A percentile compares a stretch with the other conserved stretches of the same genome.
Conservation (phyloP, 2,888 invertebrate genomes). For the Torymus texanus region DNA sequence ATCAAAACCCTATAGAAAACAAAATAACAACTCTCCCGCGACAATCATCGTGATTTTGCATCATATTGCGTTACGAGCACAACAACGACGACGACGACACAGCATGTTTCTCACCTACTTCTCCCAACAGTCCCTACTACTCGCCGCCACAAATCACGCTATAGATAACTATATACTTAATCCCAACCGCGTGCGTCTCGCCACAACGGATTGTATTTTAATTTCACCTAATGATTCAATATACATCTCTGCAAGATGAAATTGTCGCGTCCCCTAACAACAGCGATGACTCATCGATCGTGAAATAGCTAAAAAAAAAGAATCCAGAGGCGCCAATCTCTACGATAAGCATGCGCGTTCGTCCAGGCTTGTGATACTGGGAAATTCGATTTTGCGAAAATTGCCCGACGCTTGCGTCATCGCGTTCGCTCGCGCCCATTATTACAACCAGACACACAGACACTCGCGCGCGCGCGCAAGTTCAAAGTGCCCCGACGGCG, state of each 20-base stretch:
- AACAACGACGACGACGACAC: neutral
- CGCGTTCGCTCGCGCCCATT: too few relatives aligned
- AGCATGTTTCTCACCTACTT: slow-evolving; percentile 2
- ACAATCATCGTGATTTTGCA: too few relatives aligned
- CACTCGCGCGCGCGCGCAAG: neutral
- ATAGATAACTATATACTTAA: neutral
- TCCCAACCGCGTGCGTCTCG: neutral
- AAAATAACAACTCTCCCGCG: neutral
- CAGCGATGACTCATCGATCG: too few relatives aligned
- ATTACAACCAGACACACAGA: too few relatives aligned
- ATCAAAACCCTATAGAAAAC: neutral
- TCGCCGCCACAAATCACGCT: slow-evolving; percentile 3
- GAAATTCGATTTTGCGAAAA: too few relatives aligned
- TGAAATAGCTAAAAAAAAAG: too few relatives aligned
- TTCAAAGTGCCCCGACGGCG: slow-evolving; percentile 4
- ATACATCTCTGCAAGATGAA: neutral
- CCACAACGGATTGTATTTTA: slow-evolving; percentile 16
- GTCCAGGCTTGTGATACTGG: too few relatives aligned
- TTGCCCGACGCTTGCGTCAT: too few relatives aligned
- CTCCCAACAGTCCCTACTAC: neutral
- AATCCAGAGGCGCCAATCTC: too few relatives aligned
- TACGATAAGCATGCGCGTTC: too few relatives aligned
- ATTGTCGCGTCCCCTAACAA: slow-evolving; percentile 3
- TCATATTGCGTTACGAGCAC: too few relatives aligned
- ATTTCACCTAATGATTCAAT: slow-evolving; percentile 40